phyloP scores from a whole-genome alignment of 2,888 invertebrate genomes.

The Gonocerus acuteangulatus region DNA sequence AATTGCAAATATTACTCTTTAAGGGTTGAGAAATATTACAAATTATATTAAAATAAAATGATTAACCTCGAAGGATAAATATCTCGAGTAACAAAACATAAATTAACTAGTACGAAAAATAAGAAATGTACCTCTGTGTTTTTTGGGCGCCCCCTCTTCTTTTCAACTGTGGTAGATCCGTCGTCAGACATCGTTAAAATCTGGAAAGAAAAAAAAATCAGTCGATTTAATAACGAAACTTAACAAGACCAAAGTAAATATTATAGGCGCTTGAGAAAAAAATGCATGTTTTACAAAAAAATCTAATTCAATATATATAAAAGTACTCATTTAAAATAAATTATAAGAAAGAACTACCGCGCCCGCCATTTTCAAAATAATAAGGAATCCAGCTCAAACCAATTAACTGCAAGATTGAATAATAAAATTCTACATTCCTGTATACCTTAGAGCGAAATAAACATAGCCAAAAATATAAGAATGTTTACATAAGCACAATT shows the following conservation, averaged over 20 bases:
- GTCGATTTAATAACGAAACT: too few relatives aligned
- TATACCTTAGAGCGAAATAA: not conserved
- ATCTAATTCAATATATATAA: too few relatives aligned
- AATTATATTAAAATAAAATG: too few relatives aligned
- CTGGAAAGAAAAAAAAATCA: not conserved
- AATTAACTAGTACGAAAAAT: too few relatives aligned
- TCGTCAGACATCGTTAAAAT: slow-evolving; percentile 33
- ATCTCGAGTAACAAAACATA: too few relatives aligned
- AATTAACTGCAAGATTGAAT: slow-evolving; percentile 14
- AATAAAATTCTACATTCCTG: not conserved
- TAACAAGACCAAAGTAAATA: too few relatives aligned
- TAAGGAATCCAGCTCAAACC: slow-evolving; percentile 20
- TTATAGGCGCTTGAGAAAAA: not conserved
- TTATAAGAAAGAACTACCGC: slow-evolving; percentile 20
- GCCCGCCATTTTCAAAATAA: slow-evolving; percentile 33
- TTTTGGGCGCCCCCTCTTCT: slow-evolving; percentile 34
- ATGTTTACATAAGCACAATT: not conserved
- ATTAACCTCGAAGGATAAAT: too few relatives aligned
- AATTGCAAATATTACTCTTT: too few relatives aligned
- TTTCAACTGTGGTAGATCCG: slow-evolving; percentile 33
- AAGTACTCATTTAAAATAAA: slow-evolving; percentile 1
- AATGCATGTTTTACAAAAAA: too few relatives aligned
- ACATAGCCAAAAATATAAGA: not conserved
- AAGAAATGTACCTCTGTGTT: slow-evolving; percentile 21
- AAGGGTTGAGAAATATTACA: too few relatives aligned